A percentile compares a stretch with the other conserved stretches of the same genome.
phyloP scores from a whole-genome alignment of 2,797 vertebrate genomes.

The Semotilus atromaculatus region DNA sequence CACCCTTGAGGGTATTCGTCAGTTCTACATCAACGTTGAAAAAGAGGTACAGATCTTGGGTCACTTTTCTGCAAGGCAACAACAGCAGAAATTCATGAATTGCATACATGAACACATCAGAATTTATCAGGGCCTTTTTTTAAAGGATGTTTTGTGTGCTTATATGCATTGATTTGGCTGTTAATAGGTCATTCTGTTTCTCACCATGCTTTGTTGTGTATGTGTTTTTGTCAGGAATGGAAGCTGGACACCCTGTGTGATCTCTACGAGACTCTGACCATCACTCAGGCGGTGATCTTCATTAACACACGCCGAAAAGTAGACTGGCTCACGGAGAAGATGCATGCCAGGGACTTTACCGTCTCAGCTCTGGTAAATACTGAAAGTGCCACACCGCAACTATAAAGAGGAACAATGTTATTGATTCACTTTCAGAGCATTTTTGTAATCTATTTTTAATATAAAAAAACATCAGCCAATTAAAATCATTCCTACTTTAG shows the following conservation, averaged over 20 bases:
- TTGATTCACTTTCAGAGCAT: not conserved
- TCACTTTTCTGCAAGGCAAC: not conserved
- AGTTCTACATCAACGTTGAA: conserved; percentile 90
- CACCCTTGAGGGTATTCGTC: conserved; percentile 89
- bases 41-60: conserved; percentile 77
- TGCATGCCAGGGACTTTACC: conserved; percentile 89
- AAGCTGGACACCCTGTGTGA: conserved; percentile 90
- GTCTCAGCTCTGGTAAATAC: conserved; percentile 87
- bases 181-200: not conserved
- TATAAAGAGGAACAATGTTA: not conserved
- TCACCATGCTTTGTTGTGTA: not conserved
- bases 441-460: not conserved
- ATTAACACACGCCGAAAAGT: conserved; percentile 92
- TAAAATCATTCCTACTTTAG: not conserved
- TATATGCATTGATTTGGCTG: not conserved
- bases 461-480: not conserved
- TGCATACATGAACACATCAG: not conserved
- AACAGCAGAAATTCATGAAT: not conserved
- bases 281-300: conserved; percentile 91
- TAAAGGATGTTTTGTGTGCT: too few species aligned
- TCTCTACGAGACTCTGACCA: conserved; percentile 89
- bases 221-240: conserved; percentile 79
- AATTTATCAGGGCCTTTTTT: not conserved
- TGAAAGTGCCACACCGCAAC: not conserved
- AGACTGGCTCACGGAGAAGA: conserved; percentile 93